Conservation (phyloP, 2,113 vertebrate species). For the Chloroceryle aenea region DNA sequence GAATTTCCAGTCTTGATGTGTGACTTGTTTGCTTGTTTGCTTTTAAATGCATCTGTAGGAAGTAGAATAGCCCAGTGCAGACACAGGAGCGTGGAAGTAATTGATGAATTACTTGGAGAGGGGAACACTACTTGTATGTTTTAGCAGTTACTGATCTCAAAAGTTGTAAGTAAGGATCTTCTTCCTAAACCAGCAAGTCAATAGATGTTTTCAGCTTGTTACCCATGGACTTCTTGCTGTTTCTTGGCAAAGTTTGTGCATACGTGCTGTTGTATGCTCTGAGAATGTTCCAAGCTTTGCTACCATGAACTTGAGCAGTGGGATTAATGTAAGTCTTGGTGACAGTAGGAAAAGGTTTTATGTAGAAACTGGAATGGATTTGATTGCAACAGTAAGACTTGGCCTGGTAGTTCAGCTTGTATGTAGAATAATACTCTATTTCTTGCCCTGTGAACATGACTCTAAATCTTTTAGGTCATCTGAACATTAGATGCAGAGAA, state of each 20-base stretch:
- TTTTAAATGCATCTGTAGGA: not conserved
- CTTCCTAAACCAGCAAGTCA: not conserved
- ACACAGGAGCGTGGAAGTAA: not conserved
- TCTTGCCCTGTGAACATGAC: not conserved
- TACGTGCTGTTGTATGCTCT: not conserved
- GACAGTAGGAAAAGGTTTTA: not conserved
- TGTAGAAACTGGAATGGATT: not conserved
- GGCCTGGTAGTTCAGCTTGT: not conserved
- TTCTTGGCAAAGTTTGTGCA: not conserved
- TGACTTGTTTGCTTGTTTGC: not conserved
- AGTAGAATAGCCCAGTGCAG: not conserved
- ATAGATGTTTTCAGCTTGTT: not conserved
- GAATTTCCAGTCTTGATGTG: not conserved
- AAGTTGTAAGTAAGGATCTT: not conserved
- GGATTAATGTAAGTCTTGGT: not conserved
- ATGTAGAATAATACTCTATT: not conserved
- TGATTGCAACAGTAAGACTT: not conserved
- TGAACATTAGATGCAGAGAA: not conserved
- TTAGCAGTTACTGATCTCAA: not conserved
- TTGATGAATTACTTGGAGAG: not conserved
- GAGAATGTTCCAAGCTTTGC: not conserved
- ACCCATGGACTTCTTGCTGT: not conserved
- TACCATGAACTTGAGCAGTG: fast-evolving
- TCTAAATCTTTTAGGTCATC: not conserved
- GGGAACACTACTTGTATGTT: fast-evolving